phyloP scores from a whole-genome alignment of 1,140 invertebrate genomes.

The Argopecten irradians region DNA sequence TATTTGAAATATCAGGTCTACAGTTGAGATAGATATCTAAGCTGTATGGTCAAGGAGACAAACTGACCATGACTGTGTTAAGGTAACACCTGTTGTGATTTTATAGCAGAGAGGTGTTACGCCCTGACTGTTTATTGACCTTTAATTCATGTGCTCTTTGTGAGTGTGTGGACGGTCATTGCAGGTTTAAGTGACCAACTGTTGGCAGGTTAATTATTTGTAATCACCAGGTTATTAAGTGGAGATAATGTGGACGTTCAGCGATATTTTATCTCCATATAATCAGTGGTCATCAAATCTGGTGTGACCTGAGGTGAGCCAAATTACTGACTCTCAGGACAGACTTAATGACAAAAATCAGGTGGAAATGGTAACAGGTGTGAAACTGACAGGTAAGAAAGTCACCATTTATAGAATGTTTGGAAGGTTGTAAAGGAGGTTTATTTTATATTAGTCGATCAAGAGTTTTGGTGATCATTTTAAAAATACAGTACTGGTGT shows the following conservation, averaged over 20 bases:
- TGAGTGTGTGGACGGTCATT: neutral
- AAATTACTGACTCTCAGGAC: neutral
- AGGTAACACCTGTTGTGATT: neutral
- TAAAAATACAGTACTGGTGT: too few relatives aligned
- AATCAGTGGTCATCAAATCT: neutral
- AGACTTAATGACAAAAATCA: neutral
- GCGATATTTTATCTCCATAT: neutral
- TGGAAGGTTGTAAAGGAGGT: too few relatives aligned
- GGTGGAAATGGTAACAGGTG: neutral
- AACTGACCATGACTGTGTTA: neutral
- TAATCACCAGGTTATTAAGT: neutral
- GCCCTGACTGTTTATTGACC: neutral
- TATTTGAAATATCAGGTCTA: too few relatives aligned
- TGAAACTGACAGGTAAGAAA: neutral
- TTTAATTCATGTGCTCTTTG: neutral
- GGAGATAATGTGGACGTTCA: neutral
- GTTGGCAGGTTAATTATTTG: neutral
- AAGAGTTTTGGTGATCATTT: too few relatives aligned
- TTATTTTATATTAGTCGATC: too few relatives aligned
- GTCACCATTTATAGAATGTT: neutral
- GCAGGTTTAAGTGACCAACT: neutral
- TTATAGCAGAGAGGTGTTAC: neutral
- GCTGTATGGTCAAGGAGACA: too few relatives aligned
- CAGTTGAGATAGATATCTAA: too few relatives aligned
- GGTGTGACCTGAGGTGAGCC: neutral